A percentile compares a stretch with the other conserved stretches of the same genome.
phyloP scores from a whole-genome alignment of 2,888 invertebrate species.

The Mythimna lalbum region DNA sequence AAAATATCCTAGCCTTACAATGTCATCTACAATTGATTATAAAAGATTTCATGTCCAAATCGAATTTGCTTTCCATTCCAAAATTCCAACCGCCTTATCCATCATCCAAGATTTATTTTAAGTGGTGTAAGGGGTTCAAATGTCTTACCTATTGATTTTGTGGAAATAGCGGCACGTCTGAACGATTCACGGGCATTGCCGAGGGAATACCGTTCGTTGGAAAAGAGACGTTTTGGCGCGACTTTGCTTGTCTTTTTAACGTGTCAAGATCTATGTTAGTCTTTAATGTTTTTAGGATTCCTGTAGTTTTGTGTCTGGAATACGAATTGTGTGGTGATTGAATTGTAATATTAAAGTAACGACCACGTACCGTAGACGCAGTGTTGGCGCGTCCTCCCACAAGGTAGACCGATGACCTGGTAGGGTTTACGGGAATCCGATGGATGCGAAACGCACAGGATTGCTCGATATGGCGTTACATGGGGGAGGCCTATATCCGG shows the following conservation, averaged over 20 bases:
- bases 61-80: constrained; percentile 43
- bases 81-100: constrained; percentile 53
- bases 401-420: too few species aligned
- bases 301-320: constrained; percentile 16
- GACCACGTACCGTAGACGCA: too few species aligned
- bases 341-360: background rate
- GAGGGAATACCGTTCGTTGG: constrained; percentile 58
- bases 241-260: constrained; percentile 58
- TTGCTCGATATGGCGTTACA: too few species aligned
- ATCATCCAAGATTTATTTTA: constrained; percentile 60
- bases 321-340: background rate
- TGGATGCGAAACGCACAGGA: too few species aligned
- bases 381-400: too few species aligned
- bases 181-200: constrained; percentile 57
- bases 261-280: constrained; percentile 53
- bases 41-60: constrained; percentile 41
- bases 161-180: constrained; percentile 75
- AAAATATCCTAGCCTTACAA: constrained; percentile 8
- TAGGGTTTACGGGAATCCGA: too few species aligned
- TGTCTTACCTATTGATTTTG: constrained; percentile 82
- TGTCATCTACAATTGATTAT: constrained; percentile 21
- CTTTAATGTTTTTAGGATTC: constrained; percentile 46
- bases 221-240: constrained; percentile 50
- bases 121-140: constrained; percentile 67
- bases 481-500: too few species aligned